phyloP scores from a whole-genome alignment of 2,888 invertebrate genomes.

The Ypsolopha sequella region DNA sequence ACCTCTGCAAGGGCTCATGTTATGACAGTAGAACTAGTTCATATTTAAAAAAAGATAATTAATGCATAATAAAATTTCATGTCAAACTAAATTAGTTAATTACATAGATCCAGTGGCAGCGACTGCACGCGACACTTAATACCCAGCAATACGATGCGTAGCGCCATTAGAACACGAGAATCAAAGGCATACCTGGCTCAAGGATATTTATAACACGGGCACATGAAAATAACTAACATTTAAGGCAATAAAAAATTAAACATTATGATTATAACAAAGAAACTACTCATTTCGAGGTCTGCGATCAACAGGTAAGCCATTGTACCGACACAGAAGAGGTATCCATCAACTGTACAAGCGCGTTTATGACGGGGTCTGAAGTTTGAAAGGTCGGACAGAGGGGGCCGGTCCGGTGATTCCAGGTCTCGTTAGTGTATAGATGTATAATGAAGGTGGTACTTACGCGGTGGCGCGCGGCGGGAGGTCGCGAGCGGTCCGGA shows the following conservation, averaged over 20 bases:
- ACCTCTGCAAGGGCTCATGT: too few species aligned
- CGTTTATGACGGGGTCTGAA: conserved; percentile 15
- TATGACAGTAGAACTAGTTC: too few species aligned
- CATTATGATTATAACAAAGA: neutral
- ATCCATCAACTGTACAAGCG: conserved; percentile 29
- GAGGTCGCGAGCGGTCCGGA: conserved; percentile 15
- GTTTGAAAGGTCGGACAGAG: neutral
- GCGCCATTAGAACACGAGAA: neutral
- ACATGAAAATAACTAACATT: too few species aligned
- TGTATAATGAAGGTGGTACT: conserved; percentile 28
- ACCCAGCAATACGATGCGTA: neutral
- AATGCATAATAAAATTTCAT: neutral
- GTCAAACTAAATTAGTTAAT: neutral
- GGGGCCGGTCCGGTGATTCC: neutral
- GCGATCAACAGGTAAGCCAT: conserved; percentile 52
- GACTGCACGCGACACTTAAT: too few species aligned
- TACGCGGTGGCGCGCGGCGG: conserved; percentile 40
- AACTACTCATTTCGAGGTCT: conserved; percentile 10
- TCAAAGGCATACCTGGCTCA: neutral
- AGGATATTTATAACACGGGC: neutral
- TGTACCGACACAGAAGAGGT: conserved; percentile 27
- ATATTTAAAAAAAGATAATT: too few species aligned
- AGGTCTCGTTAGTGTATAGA: neutral
- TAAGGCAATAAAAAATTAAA: too few species aligned
- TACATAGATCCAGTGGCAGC: neutral